These are phyloP conservation scores for Drosophila limbata DNA, from an alignment of 2,888 invertebrate species.

Conservation along the genomic window DNA sequence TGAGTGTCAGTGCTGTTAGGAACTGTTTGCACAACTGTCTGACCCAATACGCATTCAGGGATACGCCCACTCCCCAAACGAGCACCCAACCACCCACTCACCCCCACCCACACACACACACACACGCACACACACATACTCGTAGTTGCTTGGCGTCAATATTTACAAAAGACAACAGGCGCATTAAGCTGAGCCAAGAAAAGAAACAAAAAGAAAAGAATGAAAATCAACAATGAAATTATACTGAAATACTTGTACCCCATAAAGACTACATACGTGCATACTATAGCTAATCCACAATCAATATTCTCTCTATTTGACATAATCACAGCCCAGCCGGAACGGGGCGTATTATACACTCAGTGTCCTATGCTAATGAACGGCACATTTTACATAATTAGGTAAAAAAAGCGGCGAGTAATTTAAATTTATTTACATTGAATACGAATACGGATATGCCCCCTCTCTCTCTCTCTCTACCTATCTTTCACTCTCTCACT, in stretches of 20 bases:
- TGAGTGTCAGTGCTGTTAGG: slow-evolving; percentile 68
- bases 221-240: slow-evolving; percentile 12
- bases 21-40: slow-evolving; percentile 70
- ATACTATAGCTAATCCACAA: slow-evolving; percentile 49
- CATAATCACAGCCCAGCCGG: slow-evolving; percentile 83
- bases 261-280: slow-evolving; percentile 24
- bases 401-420: slow-evolving; percentile 78
- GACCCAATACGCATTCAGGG: slow-evolving; percentile 45
- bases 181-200: slow-evolving; percentile 1
- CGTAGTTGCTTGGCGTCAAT: slow-evolving; percentile 40
- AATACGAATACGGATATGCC: slow-evolving; percentile 40
- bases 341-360: slow-evolving; percentile 85
- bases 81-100: slow-evolving; percentile 11
- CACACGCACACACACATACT: slow-evolving; percentile 7
- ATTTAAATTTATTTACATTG: slow-evolving; percentile 43
- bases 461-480: slow-evolving; percentile 30
- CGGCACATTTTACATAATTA: slow-evolving; percentile 85
- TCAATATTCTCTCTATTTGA: slow-evolving; percentile 62
- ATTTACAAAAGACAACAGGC: slow-evolving; percentile 37
- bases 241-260: slow-evolving; percentile 25
- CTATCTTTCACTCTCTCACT: slow-evolving; percentile 33
- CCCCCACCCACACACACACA: neutral
- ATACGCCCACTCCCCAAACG: slow-evolving; percentile 15
- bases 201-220: neutral
- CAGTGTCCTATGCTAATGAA: slow-evolving; percentile 86